Percentiles rank a stretch among this genome's conserved stretches.
phyloP scores from a whole-genome alignment of 2,113 vertebrate species.

The Sinocyclocheilus rhinocerous region DNA sequence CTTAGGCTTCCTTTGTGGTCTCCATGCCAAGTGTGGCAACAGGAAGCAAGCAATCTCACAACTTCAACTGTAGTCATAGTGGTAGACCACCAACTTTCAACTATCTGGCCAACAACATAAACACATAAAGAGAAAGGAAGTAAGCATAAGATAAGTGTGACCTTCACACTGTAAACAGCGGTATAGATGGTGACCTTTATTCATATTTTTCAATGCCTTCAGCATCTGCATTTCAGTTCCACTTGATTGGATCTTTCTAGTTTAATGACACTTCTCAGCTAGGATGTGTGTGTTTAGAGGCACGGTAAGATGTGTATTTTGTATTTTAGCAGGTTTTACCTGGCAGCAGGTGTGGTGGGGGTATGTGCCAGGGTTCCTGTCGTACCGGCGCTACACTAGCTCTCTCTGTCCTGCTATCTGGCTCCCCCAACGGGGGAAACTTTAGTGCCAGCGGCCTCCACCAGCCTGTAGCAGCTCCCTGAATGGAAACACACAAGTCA shows the following conservation, averaged over 20 bases:
- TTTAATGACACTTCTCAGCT: not conserved
- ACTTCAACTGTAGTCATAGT: not conserved
- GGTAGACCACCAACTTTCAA: slow-evolving; percentile 19
- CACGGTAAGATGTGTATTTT: not conserved
- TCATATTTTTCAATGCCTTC: not conserved
- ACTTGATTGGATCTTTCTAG: not conserved
- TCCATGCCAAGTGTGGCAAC: not conserved
- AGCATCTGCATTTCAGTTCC: not conserved
- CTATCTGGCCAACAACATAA: slow-evolving; percentile 4
- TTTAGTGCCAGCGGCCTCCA: slow-evolving; percentile 56
- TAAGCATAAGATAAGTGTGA: not conserved
- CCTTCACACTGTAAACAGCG: not conserved
- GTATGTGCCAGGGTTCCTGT: slow-evolving; percentile 59
- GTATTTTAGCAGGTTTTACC: slow-evolving; percentile 62
- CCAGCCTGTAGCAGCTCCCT: slow-evolving; percentile 62
- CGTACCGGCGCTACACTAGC: slow-evolving; percentile 56
- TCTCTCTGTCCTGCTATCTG: slow-evolving; percentile 58
- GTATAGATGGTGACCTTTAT: not conserved
- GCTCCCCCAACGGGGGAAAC: slow-evolving; percentile 50
- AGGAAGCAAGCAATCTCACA: slow-evolving; percentile 1
- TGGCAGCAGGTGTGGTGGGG: slow-evolving; percentile 61
- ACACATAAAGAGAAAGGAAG: not conserved
- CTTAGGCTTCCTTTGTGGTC: not conserved
- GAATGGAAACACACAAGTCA: slow-evolving; percentile 38
- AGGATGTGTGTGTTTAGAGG: not conserved